Conservation (phyloP, 2,888 invertebrate genomes). For the Dryomyza anilis region DNA sequence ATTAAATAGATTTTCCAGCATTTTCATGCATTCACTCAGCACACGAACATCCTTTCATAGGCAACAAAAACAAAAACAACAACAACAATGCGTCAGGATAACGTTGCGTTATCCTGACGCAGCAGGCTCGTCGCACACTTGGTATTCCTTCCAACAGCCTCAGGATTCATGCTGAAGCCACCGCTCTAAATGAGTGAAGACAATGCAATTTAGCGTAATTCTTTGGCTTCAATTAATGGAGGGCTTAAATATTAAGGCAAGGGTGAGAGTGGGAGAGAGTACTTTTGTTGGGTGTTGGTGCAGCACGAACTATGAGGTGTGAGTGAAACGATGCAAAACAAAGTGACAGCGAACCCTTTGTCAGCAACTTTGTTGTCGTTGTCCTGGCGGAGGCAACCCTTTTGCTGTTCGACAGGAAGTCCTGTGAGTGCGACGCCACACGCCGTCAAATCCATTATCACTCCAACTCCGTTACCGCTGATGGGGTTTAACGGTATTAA, state of each 20-base stretch:
- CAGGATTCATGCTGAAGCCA: slow-evolving; percentile 14
- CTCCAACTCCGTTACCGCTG: slow-evolving; percentile 9
- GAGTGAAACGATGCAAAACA: slow-evolving; percentile 4
- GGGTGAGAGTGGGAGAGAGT: slow-evolving; percentile 38
- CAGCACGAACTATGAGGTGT: background rate
- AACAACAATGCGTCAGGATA: too few relatives aligned
- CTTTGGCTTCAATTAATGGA: slow-evolving; percentile 57
- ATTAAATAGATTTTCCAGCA: slow-evolving; percentile 56
- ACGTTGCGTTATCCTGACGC: slow-evolving; percentile 38
- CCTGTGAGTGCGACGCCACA: slow-evolving; percentile 18
- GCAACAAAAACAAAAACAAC: too few relatives aligned
- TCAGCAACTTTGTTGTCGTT: slow-evolving; percentile 6
- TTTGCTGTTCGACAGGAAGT: slow-evolving; percentile 22
- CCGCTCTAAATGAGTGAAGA: slow-evolving; percentile 41
- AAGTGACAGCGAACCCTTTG: slow-evolving; percentile 11
- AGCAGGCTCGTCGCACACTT: slow-evolving; percentile 40
- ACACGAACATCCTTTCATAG: slow-evolving; percentile 29
- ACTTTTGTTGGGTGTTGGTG: too few relatives aligned
- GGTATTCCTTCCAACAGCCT: background rate
- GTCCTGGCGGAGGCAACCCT: slow-evolving; percentile 32
- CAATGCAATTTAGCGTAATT: slow-evolving; percentile 58
- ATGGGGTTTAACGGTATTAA: too few relatives aligned
- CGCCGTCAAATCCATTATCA: slow-evolving; percentile 40
- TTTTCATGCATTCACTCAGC: slow-evolving; percentile 41
- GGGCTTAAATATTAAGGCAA: slow-evolving; percentile 37